Evolutionary conservation across 2,888 invertebrate genomes (phyloP).

Genomic region (Lottia scabra): DNA sequence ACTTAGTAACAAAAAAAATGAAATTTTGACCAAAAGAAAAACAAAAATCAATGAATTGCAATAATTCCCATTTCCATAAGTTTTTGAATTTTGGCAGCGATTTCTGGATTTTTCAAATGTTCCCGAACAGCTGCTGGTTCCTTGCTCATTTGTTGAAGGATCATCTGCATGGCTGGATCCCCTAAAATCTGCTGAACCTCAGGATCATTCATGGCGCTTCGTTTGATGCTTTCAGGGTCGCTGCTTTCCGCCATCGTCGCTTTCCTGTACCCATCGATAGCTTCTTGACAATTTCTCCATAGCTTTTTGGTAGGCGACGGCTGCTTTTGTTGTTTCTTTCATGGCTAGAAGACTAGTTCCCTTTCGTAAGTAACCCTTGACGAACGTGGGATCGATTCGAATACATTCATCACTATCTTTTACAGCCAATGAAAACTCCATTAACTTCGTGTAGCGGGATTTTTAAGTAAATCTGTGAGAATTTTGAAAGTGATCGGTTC

Average conservation of each 20-base stretch:
- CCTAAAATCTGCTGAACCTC: slow-evolving; percentile 95
- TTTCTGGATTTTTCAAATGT: slow-evolving; percentile 94
- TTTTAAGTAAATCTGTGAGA: too few relatives aligned
- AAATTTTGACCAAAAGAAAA: too few relatives aligned
- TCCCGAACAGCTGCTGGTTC: slow-evolving; percentile 94
- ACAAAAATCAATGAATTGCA: slow-evolving; percentile 81
- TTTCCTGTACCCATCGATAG: slow-evolving; percentile 89
- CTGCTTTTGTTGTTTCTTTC: slow-evolving; percentile 92
- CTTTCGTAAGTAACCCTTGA: slow-evolving; percentile 98
- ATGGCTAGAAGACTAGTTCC: slow-evolving; percentile 95
- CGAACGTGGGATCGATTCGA: slow-evolving; percentile 92
- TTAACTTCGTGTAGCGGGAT: slow-evolving; percentile 98
- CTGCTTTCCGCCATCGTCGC: slow-evolving; percentile 71
- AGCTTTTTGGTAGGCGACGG: slow-evolving; percentile 93
- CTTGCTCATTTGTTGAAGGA: slow-evolving; percentile 98
- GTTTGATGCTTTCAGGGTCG: slow-evolving; percentile 86
- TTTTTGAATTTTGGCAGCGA: slow-evolving; percentile 97
- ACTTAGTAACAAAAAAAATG: too few relatives aligned
- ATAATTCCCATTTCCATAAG: slow-evolving; percentile 95
- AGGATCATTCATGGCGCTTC: slow-evolving; percentile 96
- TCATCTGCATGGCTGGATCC: slow-evolving; percentile 98
- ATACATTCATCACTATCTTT: slow-evolving; percentile 97
- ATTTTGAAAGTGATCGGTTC: too few relatives aligned
- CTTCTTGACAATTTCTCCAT: slow-evolving; percentile 91
- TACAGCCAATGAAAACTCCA: slow-evolving; percentile 95